Evolutionary conservation across 2,113 vertebrate genomes (phyloP), one percentile per base, ranked within the genome.

Genomic region (Ceratotherium simum): DNA sequence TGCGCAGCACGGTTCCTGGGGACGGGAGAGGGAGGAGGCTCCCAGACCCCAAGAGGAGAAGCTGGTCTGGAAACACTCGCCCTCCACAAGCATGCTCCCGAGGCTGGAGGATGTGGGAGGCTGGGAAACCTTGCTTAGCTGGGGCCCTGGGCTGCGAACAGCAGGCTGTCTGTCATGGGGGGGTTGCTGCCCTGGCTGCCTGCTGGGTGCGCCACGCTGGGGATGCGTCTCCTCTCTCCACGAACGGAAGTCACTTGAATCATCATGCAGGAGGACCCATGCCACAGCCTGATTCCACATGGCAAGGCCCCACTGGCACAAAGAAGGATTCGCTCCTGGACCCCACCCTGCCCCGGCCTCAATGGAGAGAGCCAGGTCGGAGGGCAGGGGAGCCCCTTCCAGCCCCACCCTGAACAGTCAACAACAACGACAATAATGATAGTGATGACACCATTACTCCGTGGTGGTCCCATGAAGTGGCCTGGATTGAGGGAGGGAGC

Each of bases 331-430:
- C 11, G 1, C 16, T 42, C 64, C n/a, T 14, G 18, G 27, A 3
- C 13, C 8, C 20, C 36, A 29, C 14, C 20, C 29, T 4, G 29
- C n/a, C 29, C 8, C 4, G 0, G n/a, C 33, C 48, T 42, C 17
- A 0, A 31, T n/a, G 36, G 13, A 70, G 5, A 21, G 31, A 13
- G 0, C 1, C 72, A 48, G 21, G 13, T 33, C 0, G 0, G n/a
- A 56, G 23, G 46, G 25, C 5, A 29, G 25, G 46, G 39, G 25
- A 21, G 90, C 16, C 64, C 51, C 80, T 75, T 62, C 62, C 81
- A n/a, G 72, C 42, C 39, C 62, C 23, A 6, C 11, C 8, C 1
- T 17, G 20, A 39, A 27, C 0, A 4, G 69, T 13, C 21, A 56
- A 54, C 23, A 17, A n/a, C 39, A 5, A 29, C 0, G 5, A 8